These are phyloP conservation scores for Lampris megalopsis DNA, from an alignment of 2,113 vertebrate species.

Conservation along the genomic window DNA sequence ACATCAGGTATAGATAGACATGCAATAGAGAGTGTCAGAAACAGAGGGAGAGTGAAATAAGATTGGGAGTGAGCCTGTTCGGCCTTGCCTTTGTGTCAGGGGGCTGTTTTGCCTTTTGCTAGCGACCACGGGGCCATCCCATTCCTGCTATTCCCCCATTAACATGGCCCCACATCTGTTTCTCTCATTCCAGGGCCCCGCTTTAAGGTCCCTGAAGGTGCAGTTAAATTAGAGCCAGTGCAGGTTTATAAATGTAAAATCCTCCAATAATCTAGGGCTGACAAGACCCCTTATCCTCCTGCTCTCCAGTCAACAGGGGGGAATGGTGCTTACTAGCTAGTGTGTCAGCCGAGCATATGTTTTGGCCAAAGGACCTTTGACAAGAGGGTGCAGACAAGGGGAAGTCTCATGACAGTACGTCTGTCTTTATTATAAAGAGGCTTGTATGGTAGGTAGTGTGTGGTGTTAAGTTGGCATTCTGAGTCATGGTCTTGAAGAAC, in stretches of 20 bases:
- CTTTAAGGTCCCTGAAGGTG: conserved; percentile 83
- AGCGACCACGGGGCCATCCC: conserved; percentile 45
- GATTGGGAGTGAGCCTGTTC: conserved; percentile 41
- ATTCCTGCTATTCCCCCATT: conserved; percentile 66
- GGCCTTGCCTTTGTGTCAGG: conserved; percentile 62
- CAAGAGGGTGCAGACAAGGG: conserved; percentile 47
- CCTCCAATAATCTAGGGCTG: conserved; percentile 80
- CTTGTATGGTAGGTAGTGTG: conserved; percentile 11
- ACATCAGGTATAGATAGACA: neutral
- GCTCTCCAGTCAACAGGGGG: conserved; percentile 54
- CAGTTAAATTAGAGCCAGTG: conserved; percentile 82
- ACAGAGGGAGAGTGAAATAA: conserved; percentile 8
- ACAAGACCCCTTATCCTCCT: conserved; percentile 79
- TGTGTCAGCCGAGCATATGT: conserved; percentile 59
- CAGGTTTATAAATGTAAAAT: conserved; percentile 84
- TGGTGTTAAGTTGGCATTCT: conserved; percentile 17
- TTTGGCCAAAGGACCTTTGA: conserved; percentile 54
- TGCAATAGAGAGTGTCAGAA: neutral
- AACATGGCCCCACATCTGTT: conserved; percentile 81
- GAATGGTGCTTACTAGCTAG: conserved; percentile 40
- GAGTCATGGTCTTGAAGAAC: neutral
- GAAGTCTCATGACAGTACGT: conserved; percentile 43
- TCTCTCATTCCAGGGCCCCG: conserved; percentile 69
- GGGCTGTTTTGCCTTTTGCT: conserved; percentile 48
- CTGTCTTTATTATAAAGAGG: conserved; percentile 25